Base-by-base conservation (phyloP, 2,888 invertebrate species). In the Drosophila ezoana region DNA sequence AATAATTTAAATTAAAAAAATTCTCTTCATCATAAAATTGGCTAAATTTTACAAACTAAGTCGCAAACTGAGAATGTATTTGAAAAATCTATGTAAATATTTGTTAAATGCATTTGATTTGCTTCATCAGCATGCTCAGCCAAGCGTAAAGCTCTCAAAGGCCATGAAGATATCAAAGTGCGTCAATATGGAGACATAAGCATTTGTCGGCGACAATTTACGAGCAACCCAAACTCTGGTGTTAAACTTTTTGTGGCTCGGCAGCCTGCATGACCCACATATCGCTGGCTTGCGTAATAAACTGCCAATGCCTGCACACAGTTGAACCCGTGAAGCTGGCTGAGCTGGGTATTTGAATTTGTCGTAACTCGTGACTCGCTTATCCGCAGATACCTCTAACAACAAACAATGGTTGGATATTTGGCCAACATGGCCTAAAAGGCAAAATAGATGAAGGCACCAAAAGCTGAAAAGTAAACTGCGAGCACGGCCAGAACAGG, bases 391-490 rank as follows among this genome's bases (percentile, higher is more conserved):
- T 68, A 72, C 47, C 68, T 49, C 68, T 33, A 48, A 57, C 20
- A 37, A 54, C 58, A 62, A 78, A 65, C 61, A 73, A 53, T 61
- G 49, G 28, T 3, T n/a, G 54, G 40, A 5, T 44, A 20, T 38
- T 44, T 28, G 49, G 48, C 63, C 54, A 71, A 62, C 59, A 61
- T 49, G 61, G 80, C 56, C 45, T 65, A 57, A 72, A 66, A 73
- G 62, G 61, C 69, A 70, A 53, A 57, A 59, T 43, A 66, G 47
- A 61, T 59, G 57, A 49, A 61, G 60, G 70, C 71, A 45, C 64
- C 41, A 72, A 73, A 79, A 81, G 72, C 79, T 68, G 61, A 77
- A 88, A 88, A 81, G 81, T 70, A 76, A 86, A 83, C 81, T 74
- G 68, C 65, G 33, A 60, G 28, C 35, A n/a, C 10, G 1, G 40